Conservation (phyloP, 2,113 vertebrate species). For the Egretta garzetta region DNA sequence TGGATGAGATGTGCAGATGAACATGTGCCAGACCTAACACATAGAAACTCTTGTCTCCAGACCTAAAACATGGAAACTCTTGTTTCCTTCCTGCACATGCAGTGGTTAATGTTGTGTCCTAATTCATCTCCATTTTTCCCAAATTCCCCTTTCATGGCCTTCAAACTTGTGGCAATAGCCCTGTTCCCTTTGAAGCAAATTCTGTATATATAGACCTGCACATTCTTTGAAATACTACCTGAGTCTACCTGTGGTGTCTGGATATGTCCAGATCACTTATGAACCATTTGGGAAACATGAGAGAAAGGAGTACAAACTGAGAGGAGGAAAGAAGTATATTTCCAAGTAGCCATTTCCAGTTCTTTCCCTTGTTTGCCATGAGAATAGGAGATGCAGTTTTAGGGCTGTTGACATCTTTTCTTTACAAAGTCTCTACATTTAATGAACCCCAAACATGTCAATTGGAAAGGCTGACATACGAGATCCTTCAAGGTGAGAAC, state of each 20-base stretch:
- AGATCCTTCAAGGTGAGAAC: not conserved
- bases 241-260: accelerated
- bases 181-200: not conserved
- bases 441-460: not conserved
- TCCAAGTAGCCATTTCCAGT: not conserved
- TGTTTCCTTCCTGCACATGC: not conserved
- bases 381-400: not conserved
- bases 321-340: not conserved
- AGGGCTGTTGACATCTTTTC: not conserved
- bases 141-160: not conserved
- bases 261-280: not conserved
- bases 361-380: not conserved
- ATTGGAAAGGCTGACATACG: not conserved
- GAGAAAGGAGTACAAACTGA: not conserved
- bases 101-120: not conserved
- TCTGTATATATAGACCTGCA: accelerated
- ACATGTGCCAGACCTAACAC: accelerated
- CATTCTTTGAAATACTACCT: not conserved
- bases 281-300: not conserved
- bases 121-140: not conserved
- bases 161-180: not conserved
- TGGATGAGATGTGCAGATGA: no score
- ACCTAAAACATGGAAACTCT: not conserved
- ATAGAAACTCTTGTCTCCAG: not conserved
- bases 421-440: not conserved